These are phyloP conservation scores for Sarcoramphus papa DNA, from an alignment of 2,797 vertebrate genomes.

Conservation along the genomic window DNA sequence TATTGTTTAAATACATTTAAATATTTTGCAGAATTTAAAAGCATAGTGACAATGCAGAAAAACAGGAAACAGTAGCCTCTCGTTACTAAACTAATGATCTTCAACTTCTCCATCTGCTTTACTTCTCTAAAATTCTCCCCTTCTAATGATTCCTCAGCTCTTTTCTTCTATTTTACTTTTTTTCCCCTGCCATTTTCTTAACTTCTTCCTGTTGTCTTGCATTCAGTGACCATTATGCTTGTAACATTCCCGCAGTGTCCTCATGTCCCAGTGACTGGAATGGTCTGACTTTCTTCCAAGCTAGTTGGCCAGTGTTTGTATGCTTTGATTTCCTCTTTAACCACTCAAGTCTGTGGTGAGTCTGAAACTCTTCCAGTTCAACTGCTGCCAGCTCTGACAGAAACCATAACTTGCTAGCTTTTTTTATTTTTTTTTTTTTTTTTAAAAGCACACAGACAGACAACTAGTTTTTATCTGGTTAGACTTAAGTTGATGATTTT, in stretches of 20 bases:
- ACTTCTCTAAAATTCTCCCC: neutral
- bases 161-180: neutral
- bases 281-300: conserved; percentile 9
- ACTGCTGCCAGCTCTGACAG: conserved; percentile 13
- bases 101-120: neutral
- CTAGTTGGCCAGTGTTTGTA: neutral
- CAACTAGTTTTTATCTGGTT: neutral
- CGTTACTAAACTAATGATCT: neutral
- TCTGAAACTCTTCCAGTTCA: conserved; percentile 31
- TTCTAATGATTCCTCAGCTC: neutral
- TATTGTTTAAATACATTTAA: neutral
- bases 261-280: conserved; percentile 3
- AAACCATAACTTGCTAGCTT: neutral
- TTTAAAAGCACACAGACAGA: neutral
- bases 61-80: neutral
- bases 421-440: neutral
- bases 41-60: neutral
- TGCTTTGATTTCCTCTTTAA: conserved; percentile 41
- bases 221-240: neutral
- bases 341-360: conserved; percentile 18
- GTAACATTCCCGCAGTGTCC: neutral
- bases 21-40: neutral
- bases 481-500: neutral
- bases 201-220: neutral
- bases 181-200: neutral